phyloP scores from a whole-genome alignment of 2,113 vertebrate species.

The Hepsetus odoe region DNA sequence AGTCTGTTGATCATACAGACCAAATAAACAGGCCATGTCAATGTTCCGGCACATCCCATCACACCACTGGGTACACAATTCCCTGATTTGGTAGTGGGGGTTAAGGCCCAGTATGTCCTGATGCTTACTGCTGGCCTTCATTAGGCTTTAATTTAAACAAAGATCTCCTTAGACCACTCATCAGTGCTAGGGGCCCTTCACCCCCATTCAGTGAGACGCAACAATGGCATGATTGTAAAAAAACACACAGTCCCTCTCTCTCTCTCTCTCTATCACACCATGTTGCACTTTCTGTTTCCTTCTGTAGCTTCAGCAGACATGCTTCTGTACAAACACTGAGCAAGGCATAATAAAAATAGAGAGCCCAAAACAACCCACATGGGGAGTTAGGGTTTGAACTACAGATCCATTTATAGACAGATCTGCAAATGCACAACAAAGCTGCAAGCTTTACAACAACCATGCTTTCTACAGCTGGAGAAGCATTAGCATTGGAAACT shows the following conservation, averaged over 20 bases:
- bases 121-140: conserved; percentile 52
- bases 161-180: conserved; percentile 66
- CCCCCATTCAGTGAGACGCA: conserved; percentile 42
- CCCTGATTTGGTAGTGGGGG: conserved; percentile 14
- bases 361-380: conserved; percentile 5
- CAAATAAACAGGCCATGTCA: background rate
- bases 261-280: conserved; percentile 27
- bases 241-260: conserved; percentile 52
- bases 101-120: conserved; percentile 42
- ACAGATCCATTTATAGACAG: conserved; percentile 41
- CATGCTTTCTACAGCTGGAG: background rate
- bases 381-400: conserved; percentile 3
- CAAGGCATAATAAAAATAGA: conserved; percentile 34
- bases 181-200: conserved; percentile 58
- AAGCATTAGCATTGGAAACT: background rate
- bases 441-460: background rate
- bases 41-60: background rate
- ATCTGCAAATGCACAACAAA: background rate
- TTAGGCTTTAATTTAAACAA: conserved; percentile 69
- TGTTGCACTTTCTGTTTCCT: conserved; percentile 46
- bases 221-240: conserved; percentile 57
- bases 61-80: conserved; percentile 4
- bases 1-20: background rate
- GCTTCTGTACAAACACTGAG: conserved; percentile 44
- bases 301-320: conserved; percentile 25